Conservation (phyloP, 37 sponge, comb jelly and placozoan genomes). For the Theonella swinhoei region DNA sequence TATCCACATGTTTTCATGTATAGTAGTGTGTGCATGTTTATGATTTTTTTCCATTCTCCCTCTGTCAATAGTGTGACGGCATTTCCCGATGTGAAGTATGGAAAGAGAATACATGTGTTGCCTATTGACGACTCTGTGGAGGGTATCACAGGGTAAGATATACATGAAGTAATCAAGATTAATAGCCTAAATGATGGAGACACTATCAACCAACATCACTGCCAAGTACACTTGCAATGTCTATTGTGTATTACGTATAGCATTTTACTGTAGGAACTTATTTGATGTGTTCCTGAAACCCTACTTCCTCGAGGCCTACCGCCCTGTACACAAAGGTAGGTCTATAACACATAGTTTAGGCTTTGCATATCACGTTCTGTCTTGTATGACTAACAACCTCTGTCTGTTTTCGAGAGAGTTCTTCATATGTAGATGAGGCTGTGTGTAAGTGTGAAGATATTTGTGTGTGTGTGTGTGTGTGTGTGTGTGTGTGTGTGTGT, state of each 20-base stretch:
- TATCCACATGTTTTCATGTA: too few relatives aligned
- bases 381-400: too few relatives aligned
- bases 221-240: too few relatives aligned
- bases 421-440: too few relatives aligned
- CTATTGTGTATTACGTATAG: background rate
- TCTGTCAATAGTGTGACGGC: constrained; percentile 87
- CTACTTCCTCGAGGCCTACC: constrained; percentile 97
- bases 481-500: background rate
- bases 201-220: background rate
- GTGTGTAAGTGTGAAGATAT: background rate
- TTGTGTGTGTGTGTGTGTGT: background rate
- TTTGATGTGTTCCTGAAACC: constrained; percentile 99
- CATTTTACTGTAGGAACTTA: constrained; percentile 68
- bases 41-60: too few relatives aligned
- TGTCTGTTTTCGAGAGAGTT: too few relatives aligned
- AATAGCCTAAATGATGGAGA: too few relatives aligned
- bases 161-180: too few relatives aligned
- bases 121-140: constrained; percentile 99
- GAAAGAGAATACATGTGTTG: constrained; percentile 95
- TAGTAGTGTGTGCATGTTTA: too few relatives aligned
- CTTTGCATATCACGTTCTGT: background rate
- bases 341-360: background rate
- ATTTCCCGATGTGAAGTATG: constrained; percentile 98
- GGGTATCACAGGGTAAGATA: constrained; percentile 93
- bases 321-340: constrained; percentile 95